phyloP scores from a whole-genome alignment of 1,140 invertebrate genomes.

The Cryptotermes secundus region DNA sequence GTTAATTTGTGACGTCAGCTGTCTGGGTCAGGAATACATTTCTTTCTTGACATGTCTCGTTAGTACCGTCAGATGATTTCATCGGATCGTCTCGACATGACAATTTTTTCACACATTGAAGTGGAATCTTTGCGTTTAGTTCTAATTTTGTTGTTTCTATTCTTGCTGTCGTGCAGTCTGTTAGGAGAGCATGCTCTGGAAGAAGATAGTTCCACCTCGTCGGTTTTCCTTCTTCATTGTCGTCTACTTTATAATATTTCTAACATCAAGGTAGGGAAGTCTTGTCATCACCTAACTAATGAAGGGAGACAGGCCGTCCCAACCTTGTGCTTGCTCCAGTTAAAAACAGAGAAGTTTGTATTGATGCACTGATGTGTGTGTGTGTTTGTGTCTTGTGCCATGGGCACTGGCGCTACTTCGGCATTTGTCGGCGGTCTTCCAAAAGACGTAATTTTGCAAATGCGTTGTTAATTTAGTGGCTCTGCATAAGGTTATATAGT shows the following conservation, averaged over 20 bases:
- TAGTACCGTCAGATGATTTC: not conserved
- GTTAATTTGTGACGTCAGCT: not conserved
- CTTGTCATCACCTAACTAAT: not conserved
- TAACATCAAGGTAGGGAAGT: not conserved
- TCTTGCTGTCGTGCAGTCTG: not conserved
- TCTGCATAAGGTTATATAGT: no score
- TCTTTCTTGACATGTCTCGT: not conserved
- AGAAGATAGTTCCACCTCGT: not conserved
- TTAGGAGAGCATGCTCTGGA: not conserved
- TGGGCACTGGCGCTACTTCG: no score
- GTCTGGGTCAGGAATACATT: not conserved
- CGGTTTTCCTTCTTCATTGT: not conserved
- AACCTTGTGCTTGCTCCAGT: not conserved
- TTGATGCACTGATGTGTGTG: no score
- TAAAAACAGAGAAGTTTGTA: no score
- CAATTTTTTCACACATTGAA: not conserved
- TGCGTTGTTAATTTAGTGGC: no score
- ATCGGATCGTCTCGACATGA: not conserved
- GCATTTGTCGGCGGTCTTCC: no score
- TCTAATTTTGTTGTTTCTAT: not conserved
- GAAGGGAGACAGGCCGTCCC: not conserved
- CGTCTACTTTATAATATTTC: not conserved
- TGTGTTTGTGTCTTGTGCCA: no score
- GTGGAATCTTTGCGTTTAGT: not conserved
- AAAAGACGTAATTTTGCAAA: no score